A percentile compares a stretch with the other conserved stretches of the same genome.
These are phyloP conservation scores for Troilus luridus DNA, from an alignment of 2,888 invertebrate species.

Conservation along the genomic window DNA sequence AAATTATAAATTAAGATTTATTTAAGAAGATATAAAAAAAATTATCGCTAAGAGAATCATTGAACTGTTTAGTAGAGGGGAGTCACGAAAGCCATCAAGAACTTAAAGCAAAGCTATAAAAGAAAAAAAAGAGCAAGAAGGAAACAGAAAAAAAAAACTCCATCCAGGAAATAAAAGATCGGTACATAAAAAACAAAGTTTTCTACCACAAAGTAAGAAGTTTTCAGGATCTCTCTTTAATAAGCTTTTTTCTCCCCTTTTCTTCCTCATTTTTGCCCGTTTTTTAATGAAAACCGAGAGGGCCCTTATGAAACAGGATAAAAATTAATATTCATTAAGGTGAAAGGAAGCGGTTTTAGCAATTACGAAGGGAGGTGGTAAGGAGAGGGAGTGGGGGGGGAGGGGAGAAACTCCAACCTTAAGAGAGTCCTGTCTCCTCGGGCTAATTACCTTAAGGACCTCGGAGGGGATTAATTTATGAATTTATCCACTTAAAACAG, in stretches of 20 bases:
- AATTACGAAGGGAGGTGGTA: not conserved
- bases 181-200: constrained; percentile 48
- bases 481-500: constrained; percentile 48
- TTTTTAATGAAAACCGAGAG: constrained; percentile 47
- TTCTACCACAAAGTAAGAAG: constrained; percentile 46
- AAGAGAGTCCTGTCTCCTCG: constrained; percentile 14
- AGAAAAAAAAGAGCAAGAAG: constrained; percentile 24
- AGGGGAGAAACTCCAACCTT: not conserved
- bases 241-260: constrained; percentile 7
- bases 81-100: constrained; percentile 50
- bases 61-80: constrained; percentile 28
- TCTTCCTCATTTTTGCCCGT: not conserved
- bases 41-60: constrained; percentile 21
- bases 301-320: constrained; percentile 43
- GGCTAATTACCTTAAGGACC: constrained; percentile 42
- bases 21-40: constrained; percentile 20
- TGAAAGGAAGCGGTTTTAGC: constrained; percentile 48
- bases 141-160: constrained; percentile 40
- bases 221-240: constrained; percentile 48
- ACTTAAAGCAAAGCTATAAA: constrained; percentile 50
- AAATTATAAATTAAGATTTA: not conserved
- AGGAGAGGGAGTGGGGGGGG: no score
- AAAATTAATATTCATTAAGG: constrained; percentile 48
- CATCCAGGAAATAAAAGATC: constrained; percentile 46
- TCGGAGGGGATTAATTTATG: constrained; percentile 39